Evolutionary conservation across 2,888 invertebrate genomes (phyloP).

Genomic region (Polyploca ridens): DNA sequence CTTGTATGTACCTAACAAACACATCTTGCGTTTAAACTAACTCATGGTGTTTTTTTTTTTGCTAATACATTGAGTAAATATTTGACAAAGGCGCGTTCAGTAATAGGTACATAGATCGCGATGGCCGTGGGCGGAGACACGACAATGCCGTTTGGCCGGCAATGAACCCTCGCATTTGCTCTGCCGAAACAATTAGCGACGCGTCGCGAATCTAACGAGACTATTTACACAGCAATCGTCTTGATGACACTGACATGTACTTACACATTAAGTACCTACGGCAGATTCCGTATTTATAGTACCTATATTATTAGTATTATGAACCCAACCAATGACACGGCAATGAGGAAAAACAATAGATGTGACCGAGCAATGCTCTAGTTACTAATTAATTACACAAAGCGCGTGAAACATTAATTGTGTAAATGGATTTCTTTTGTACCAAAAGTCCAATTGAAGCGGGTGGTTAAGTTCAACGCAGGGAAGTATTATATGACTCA

Average conservation of each 20-base stretch:
- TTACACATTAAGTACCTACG: conserved; percentile 17
- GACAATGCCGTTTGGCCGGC: conserved; percentile 71
- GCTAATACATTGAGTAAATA: conserved; percentile 15
- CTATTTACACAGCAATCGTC: conserved; percentile 50
- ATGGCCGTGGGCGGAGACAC: conserved; percentile 55
- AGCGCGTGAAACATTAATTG: background rate
- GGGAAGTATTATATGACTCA: too few relatives aligned
- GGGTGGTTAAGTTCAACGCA: too few relatives aligned
- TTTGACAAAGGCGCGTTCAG: conserved; percentile 27
- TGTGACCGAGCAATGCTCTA: conserved; percentile 15
- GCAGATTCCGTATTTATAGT: conserved; percentile 19
- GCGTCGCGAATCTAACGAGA: conserved; percentile 64
- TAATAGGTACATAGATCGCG: conserved; percentile 29
- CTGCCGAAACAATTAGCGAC: conserved; percentile 79
- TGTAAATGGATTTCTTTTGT: background rate
- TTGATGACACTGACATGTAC: conserved; percentile 26
- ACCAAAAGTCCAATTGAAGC: background rate
- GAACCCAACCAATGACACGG: conserved; percentile 14
- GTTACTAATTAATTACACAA: conserved; percentile 2
- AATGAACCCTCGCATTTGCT: conserved; percentile 80
- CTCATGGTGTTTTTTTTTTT: background rate
- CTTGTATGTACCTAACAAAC: background rate
- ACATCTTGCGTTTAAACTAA: background rate
- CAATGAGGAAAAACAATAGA: conserved; percentile 20
- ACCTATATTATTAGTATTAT: too few relatives aligned